Evolutionary conservation across 2,888 invertebrate genomes (phyloP).

Genomic region (Labia minor): DNA sequence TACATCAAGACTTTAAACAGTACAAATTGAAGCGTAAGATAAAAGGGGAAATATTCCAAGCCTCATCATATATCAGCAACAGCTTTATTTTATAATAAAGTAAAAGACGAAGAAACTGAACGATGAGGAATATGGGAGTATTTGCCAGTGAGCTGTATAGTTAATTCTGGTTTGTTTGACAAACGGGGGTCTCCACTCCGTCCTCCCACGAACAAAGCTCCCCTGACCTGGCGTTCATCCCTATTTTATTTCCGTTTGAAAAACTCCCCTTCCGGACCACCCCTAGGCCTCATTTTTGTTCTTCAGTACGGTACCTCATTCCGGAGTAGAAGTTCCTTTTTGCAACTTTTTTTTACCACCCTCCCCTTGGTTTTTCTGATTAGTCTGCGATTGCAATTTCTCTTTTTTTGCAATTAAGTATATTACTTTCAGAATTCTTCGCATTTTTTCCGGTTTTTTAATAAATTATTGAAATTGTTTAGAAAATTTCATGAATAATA

Average conservation of each 20-base stretch:
- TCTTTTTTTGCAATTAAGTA: neutral
- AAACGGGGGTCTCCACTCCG: neutral
- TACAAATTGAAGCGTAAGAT: conserved; percentile 1
- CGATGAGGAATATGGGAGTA: neutral
- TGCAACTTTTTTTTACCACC: neutral
- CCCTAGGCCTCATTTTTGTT: neutral
- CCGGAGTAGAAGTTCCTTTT: neutral
- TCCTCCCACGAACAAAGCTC: neutral
- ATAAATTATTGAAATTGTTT: neutral
- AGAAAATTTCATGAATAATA: neutral
- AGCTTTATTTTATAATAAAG: conserved; percentile 13
- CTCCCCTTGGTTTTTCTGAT: neutral
- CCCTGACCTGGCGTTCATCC: neutral
- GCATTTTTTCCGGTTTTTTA: neutral
- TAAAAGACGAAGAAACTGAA: neutral
- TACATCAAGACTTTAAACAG: conserved; percentile 1
- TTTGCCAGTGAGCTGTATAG: conserved; percentile 5
- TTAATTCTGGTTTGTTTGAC: conserved; percentile 13
- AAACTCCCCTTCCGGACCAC: neutral
- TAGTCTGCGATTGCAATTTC: neutral
- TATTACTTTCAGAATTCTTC: neutral
- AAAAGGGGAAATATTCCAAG: neutral
- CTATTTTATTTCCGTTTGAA: neutral
- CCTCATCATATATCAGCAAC: neutral
- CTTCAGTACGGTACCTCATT: neutral